phyloP scores from a whole-genome alignment of 2,113 vertebrate species.

The Burhinus oedicnemus region DNA sequence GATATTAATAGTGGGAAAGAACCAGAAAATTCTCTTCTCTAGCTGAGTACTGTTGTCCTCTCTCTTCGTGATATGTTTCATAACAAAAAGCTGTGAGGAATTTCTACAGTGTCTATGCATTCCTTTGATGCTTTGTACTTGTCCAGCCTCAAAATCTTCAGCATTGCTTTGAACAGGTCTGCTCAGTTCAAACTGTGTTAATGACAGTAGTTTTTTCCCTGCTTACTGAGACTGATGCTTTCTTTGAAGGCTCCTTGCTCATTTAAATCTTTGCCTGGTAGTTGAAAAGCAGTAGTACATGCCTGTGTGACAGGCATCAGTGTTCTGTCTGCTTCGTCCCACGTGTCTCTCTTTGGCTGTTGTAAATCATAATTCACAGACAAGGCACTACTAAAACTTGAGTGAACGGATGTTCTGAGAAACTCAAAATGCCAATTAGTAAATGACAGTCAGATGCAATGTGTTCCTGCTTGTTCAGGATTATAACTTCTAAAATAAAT shows the following conservation, averaged over 20 bases:
- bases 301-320: neutral
- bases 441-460: neutral
- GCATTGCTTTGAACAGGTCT: neutral
- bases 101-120: neutral
- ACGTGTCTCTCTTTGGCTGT: neutral
- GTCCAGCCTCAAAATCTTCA: neutral
- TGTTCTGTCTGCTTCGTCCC: neutral
- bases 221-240: neutral
- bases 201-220: neutral
- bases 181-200: neutral
- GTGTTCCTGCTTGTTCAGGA: neutral
- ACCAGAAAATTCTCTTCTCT: neutral
- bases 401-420: neutral
- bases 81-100: neutral
- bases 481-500: neutral
- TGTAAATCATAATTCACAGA: neutral
- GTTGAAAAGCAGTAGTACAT: slow-evolving; percentile 2
- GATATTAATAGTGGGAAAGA: neutral
- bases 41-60: neutral
- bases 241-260: slow-evolving; percentile 26
- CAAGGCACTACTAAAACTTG: neutral
- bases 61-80: neutral
- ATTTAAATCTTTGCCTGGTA: slow-evolving; percentile 27
- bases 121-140: slow-evolving; percentile 2
- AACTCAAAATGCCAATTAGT: slow-evolving; percentile 2